Evolutionary conservation across 2,797 vertebrate species (phyloP).

Genomic region (Tinamus major): DNA sequence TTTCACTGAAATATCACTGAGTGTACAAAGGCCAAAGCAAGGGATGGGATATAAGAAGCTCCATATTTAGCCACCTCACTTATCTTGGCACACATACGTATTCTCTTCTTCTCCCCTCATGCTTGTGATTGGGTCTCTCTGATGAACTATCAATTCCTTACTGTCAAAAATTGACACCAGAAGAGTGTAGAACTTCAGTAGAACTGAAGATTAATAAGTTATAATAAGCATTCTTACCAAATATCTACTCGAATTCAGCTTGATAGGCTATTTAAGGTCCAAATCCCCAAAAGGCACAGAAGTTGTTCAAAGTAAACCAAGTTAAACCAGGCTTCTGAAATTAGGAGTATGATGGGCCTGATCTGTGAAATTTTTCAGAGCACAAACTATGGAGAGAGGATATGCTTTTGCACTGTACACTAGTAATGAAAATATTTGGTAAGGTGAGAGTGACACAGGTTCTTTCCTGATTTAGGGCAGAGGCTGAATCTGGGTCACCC

Average conservation of each 20-base stretch:
- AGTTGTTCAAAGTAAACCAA: not conserved
- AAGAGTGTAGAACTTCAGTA: not conserved
- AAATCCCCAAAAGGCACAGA: not conserved
- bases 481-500: not conserved
- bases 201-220: not conserved
- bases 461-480: not conserved
- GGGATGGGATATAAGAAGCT: not conserved
- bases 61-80: not conserved
- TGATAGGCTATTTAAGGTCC: not conserved
- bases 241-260: not conserved
- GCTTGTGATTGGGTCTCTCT: not conserved
- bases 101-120: not conserved
- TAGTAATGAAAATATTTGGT: not conserved
- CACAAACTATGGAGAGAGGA: not conserved
- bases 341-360: not conserved
- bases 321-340: not conserved
- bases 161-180: not conserved
- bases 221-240: not conserved
- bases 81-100: not conserved
- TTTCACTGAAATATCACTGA: conserved; percentile 6
- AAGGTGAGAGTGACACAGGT: not conserved
- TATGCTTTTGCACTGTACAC: not conserved
- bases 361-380: not conserved
- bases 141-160: not conserved
- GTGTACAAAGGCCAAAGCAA: not conserved